These are phyloP conservation scores for Mesochorus sp. DNA, from an alignment of 2,888 invertebrate species.

Conservation along the genomic window DNA sequence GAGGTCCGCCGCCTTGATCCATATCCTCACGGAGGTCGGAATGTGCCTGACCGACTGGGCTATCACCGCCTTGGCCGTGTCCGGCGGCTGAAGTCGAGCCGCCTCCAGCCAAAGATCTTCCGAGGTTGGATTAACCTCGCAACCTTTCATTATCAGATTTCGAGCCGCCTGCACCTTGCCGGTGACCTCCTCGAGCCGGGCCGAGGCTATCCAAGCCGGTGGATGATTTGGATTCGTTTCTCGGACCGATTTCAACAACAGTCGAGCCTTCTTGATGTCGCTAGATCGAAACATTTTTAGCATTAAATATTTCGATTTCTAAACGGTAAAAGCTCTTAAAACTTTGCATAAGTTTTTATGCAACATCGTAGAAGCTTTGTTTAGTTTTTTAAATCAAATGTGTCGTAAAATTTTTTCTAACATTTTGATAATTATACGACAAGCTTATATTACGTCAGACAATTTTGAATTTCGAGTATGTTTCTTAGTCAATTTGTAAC, in stretches of 20 bases:
- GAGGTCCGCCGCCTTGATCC: slow-evolving; percentile 99
- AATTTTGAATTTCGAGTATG: too few relatives aligned
- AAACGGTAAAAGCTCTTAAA: too few relatives aligned
- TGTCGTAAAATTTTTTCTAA: too few relatives aligned
- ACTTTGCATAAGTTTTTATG: too few relatives aligned
- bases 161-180: slow-evolving; percentile 97
- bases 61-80: slow-evolving; percentile 97
- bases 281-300: too few relatives aligned
- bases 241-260: slow-evolving; percentile 96
- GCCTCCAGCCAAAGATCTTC: slow-evolving; percentile 99
- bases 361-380: too few relatives aligned
- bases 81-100: slow-evolving; percentile 95
- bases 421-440: too few relatives aligned
- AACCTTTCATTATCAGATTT: slow-evolving; percentile 99
- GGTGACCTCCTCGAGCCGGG: slow-evolving; percentile 98
- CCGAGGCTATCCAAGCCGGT: slow-evolving; percentile 99
- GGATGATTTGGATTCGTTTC: slow-evolving; percentile 99
- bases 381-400: too few relatives aligned
- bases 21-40: slow-evolving; percentile 97
- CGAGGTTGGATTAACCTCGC: slow-evolving; percentile 97
- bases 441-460: too few relatives aligned
- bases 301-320: too few relatives aligned
- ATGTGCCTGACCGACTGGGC: slow-evolving; percentile 97
- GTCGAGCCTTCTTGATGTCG: slow-evolving; percentile 98
- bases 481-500: too few relatives aligned